These are phyloP conservation scores for Nothoprocta pentlandii DNA, from an alignment of 2,113 vertebrate genomes.

Conservation along the genomic window DNA sequence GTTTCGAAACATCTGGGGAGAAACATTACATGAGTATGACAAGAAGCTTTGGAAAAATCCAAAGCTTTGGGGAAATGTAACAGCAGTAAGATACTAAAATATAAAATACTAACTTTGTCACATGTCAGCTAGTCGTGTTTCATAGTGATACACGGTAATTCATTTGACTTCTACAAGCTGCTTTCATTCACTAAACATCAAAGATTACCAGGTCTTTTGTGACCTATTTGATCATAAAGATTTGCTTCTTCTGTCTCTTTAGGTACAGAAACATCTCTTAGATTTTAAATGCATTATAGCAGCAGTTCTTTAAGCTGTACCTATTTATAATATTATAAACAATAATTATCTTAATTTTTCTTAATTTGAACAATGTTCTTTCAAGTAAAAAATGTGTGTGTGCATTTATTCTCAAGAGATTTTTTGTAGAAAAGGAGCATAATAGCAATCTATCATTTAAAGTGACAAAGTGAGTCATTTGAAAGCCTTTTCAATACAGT, in stretches of 20 bases:
- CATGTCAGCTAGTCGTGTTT: not conserved
- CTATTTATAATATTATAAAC: not conserved
- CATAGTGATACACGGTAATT: not conserved
- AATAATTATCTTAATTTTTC: accelerated
- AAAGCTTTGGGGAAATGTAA: not conserved
- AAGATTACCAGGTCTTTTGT: not conserved
- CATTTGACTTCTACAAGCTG: not conserved
- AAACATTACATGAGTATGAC: not conserved
- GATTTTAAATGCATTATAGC: not conserved
- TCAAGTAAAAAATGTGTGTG: not conserved
- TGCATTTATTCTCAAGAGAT: not conserved
- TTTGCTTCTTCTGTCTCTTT: not conserved
- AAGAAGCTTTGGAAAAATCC: not conserved
- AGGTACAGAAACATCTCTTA: not conserved
- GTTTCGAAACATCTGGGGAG: not conserved
- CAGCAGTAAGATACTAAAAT: not conserved
- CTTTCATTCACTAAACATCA: not conserved
- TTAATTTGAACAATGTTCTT: not conserved
- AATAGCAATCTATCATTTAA: not conserved
- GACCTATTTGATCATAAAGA: not conserved
- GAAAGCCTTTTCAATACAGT: not conserved
- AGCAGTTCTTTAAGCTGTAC: not conserved
- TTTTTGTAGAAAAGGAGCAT: not conserved
- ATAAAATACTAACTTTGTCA: not conserved
- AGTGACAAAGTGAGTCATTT: not conserved